These are phyloP conservation scores for Cetoscarus ocellatus DNA, from an alignment of 2,797 vertebrate genomes.

Conservation along the genomic window DNA sequence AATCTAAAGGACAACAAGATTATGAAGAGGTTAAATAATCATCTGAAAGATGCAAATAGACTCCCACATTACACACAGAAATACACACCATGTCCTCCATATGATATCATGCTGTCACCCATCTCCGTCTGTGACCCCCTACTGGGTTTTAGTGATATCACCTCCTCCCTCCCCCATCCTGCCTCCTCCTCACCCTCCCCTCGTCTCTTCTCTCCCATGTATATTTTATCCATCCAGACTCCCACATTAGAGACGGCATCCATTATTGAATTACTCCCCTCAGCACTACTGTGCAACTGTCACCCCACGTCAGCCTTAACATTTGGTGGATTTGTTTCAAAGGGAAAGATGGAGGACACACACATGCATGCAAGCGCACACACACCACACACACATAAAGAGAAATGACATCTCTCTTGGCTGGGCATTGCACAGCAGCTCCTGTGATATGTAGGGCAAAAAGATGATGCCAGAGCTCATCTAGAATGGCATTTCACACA, in stretches of 20 bases:
- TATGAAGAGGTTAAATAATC: constrained; percentile 3
- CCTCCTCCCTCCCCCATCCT: constrained; percentile 19
- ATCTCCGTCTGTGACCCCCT: constrained; percentile 60
- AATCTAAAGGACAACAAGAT: constrained; percentile 25
- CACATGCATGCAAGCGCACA: constrained; percentile 9
- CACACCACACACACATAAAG: constrained; percentile 22
- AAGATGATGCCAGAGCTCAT: constrained; percentile 41
- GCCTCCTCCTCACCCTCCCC: background rate
- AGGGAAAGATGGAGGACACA: constrained; percentile 24
- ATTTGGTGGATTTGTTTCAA: constrained; percentile 74
- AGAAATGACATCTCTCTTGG: constrained; percentile 44
- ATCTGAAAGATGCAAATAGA: background rate
- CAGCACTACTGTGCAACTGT: constrained; percentile 79
- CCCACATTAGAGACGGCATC: constrained; percentile 79
- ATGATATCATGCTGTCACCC: constrained; percentile 56
- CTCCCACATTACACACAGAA: constrained; percentile 4
- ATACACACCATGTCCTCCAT: constrained; percentile 21
- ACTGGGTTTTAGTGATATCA: constrained; percentile 66
- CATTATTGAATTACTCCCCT: constrained; percentile 84
- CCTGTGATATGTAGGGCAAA: constrained; percentile 62
- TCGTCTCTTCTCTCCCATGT: constrained; percentile 71
- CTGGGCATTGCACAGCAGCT: constrained; percentile 43
- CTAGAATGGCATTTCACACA: constrained; percentile 33
- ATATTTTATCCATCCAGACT: constrained; percentile 82
- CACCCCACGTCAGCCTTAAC: constrained; percentile 76